Base-by-base conservation (phyloP, 2,113 vertebrate genomes). In the Ophiodon elongatus region DNA sequence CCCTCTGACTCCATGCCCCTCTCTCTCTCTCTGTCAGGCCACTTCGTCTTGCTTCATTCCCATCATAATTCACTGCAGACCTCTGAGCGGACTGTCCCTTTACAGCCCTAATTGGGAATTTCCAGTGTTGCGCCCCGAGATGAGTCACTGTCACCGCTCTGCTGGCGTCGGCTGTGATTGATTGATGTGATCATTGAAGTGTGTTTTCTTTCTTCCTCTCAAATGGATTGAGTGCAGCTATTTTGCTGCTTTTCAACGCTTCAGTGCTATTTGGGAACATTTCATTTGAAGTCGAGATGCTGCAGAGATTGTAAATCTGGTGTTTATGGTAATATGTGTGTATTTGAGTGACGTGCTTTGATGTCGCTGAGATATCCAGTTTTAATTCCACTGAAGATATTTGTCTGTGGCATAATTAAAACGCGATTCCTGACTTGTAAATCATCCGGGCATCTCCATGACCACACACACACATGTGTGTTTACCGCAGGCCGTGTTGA, bases 321-420 rank as follows among this genome's bases (percentile, higher is more conserved):
- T 73, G 39, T 66, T 65, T 39, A 21, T 52, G 21, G 6, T 50
- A 11, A 4, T 14, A 4, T n/a, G 4, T 68, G 25, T 56, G 4
- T 47, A 14, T 50, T 37, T 52, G 62, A 50, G 62, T 52, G 64
- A 67, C 60, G 1, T 14, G 21, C 25, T 45, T 67, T n/a, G 37
- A 73, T 68, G 29, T 76, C 45, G 14, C 56, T 25, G 13, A 79
- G 10, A n/a, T 25, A 31, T 73, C 17, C 3, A 54, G 7, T 65
- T 85, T 37, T 39, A 79, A 83, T 70, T 47, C 0, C 13, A 56
- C 6, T 27, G 5, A 65, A 66, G 19, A 71, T 56, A 10, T n/a
- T 33, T 37, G 43, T 17, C 52, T 63, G n/a, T 37, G 52, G 60
- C 4, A 0, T 52, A 23, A 68, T 66, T 57, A 17, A 65, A 33